These are phyloP conservation scores for Mythimna lalbum DNA, from an alignment of 2,888 invertebrate species.

Conservation along the genomic window DNA sequence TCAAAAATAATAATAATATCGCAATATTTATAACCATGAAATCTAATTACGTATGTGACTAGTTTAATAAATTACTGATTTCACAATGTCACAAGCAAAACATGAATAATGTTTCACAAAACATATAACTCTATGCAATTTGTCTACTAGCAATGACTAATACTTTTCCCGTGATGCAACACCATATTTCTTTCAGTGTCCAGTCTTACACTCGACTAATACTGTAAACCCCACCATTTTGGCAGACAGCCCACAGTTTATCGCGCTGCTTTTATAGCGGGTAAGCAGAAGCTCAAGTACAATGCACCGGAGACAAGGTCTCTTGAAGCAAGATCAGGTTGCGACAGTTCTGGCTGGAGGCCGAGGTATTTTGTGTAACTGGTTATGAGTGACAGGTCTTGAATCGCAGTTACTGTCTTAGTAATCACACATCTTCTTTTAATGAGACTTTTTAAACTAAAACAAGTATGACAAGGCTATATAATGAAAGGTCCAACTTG, in stretches of 20 bases:
- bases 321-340: conserved; percentile 56
- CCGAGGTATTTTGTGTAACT: conserved; percentile 41
- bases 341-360: conserved; percentile 57
- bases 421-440: background rate
- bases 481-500: too few relatives aligned
- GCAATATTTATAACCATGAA: too few relatives aligned
- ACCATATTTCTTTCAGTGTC: conserved; percentile 48
- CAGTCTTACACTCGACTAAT: conserved; percentile 18
- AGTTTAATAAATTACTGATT: too few relatives aligned
- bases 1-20: too few relatives aligned
- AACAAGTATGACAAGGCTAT: too few relatives aligned
- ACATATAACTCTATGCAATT: conserved; percentile 31
- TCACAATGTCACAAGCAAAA: background rate
- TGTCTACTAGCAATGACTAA: conserved; percentile 48
- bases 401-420: background rate
- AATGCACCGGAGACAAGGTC: conserved; percentile 65
- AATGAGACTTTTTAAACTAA: background rate
- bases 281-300: conserved; percentile 62
- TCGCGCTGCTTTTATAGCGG: conserved; percentile 50
- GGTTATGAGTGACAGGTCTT: conserved; percentile 36
- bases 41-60: too few relatives aligned
- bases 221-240: conserved; percentile 49
- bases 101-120: conserved; percentile 17
- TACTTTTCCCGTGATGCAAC: conserved; percentile 46
- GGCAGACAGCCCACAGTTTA: conserved; percentile 53